phyloP scores from a whole-genome alignment of 2,797 vertebrate genomes.

The Serranus cabrilla region DNA sequence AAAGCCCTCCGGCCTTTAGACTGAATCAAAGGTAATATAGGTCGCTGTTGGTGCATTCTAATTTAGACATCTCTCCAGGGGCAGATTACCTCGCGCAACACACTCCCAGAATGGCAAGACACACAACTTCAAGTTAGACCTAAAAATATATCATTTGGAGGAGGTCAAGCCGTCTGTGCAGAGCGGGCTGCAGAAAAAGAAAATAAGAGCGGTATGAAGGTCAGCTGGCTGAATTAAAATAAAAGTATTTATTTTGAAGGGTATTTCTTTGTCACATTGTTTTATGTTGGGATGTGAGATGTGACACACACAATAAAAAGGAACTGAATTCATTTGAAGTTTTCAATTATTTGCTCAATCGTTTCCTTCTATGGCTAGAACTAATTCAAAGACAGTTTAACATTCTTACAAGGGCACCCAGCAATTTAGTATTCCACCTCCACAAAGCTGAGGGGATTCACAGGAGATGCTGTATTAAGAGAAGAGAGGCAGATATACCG shows the following conservation, averaged over 20 bases:
- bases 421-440: not conserved
- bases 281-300: not conserved
- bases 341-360: not conserved
- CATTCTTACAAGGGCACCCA: not conserved
- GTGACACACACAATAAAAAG: not conserved
- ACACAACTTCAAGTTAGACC: slow-evolving; percentile 56
- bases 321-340: not conserved
- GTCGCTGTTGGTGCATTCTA: slow-evolving; percentile 78
- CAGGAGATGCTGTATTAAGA: too few species aligned
- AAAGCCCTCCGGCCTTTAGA: slow-evolving; percentile 64
- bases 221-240: slow-evolving; percentile 30
- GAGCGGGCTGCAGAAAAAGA: slow-evolving; percentile 21
- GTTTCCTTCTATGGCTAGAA: not conserved
- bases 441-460: not conserved
- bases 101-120: slow-evolving; percentile 53
- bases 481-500: too few species aligned
- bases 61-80: slow-evolving; percentile 79
- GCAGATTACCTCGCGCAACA: slow-evolving; percentile 73
- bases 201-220: slow-evolving; percentile 49
- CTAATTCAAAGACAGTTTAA: not conserved
- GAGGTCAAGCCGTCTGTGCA: slow-evolving; percentile 53
- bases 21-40: slow-evolving; percentile 80
- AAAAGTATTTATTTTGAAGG: slow-evolving; percentile 29
- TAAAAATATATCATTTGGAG: slow-evolving; percentile 66
- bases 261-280: slow-evolving; percentile 8